Base-by-base conservation (phyloP, 2,113 vertebrate genomes). In the Spea multiplicata region DNA sequence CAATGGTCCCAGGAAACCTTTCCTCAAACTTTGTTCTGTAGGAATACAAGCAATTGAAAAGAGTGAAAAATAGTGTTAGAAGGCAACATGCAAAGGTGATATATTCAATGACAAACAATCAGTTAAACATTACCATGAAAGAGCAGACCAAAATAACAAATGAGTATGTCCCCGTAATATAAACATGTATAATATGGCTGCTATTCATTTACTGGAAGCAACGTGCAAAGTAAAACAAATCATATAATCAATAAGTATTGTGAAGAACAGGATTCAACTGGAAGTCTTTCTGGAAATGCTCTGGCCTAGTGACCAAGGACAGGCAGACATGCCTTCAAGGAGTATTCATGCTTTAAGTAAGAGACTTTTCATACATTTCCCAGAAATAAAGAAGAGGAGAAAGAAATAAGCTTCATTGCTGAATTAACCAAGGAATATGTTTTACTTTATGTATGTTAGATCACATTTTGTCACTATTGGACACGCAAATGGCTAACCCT, bases 31-130 rank as follows among this genome's bases (percentile, higher is more conserved):
- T 8, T 61, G 4, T 74, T 50, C 71, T 17, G 44, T 12, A 47
- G 76, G 49, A 71, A 50, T n/a, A 62, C n/a, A 73, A 70, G 49
- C 64, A 73, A 46, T 46, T 16, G 3, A 79, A 46, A 44, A 50
- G 57, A 52, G 47, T 48, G 62, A 59, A 62, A 73, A 79, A 73
- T 73, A 13, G 17, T 47, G 70, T 79, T 73, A 80, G 71, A 76
- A 66, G 66, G 53, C 14, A 44, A 59, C 65, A 72, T 70, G 52
- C 70, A 73, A n/a, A 10, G 13, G 44, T 59, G 77, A 53, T 52
- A 76, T 10, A 55, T n/a, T 44, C 6, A n/a, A 65, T 9, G 61
- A n/a, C 47, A 30, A 12, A 66, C 44, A 57, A n/a, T 57, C 47
- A 16, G 64, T 73, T 9, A 59, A 48, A 79, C 61, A 66, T 52